Conservation (phyloP, 2,797 vertebrate genomes). For the Phoxinus dragarum region DNA sequence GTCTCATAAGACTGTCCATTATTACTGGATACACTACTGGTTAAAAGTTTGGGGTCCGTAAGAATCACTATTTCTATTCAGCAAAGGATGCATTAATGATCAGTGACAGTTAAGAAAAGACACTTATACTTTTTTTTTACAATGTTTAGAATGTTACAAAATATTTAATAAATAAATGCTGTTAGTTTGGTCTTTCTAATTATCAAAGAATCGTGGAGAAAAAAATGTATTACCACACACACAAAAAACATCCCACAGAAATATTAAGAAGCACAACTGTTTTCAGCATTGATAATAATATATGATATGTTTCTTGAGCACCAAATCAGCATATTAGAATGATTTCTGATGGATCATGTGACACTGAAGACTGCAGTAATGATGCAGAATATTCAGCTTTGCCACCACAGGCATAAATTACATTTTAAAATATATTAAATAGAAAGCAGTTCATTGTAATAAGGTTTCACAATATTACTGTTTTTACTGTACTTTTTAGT, state of each 20-base stretch:
- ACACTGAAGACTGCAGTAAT: neutral
- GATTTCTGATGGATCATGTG: neutral
- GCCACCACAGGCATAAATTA: neutral
- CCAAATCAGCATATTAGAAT: neutral
- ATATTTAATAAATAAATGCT: no score
- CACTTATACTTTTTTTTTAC: no score
- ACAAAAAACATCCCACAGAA: neutral
- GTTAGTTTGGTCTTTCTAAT: no score
- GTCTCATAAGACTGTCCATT: no score
- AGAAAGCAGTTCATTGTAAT: neutral
- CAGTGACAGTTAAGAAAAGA: no score
- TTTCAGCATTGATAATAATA: neutral
- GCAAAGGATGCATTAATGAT: no score
- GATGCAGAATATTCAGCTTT: neutral
- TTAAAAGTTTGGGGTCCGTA: no score
- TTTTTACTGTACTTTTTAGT: no score
- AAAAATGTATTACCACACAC: neutral
- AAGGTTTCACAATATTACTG: neutral
- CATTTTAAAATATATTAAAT: neutral
- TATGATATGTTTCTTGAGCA: neutral
- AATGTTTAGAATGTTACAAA: no score
- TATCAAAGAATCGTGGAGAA: neutral
- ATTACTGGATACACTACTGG: no score
- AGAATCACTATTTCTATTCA: no score
- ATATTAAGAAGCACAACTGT: neutral